Evolutionary conservation across 2,888 invertebrate genomes (phyloP).

Genomic region (Pilophorus perplexus): DNA sequence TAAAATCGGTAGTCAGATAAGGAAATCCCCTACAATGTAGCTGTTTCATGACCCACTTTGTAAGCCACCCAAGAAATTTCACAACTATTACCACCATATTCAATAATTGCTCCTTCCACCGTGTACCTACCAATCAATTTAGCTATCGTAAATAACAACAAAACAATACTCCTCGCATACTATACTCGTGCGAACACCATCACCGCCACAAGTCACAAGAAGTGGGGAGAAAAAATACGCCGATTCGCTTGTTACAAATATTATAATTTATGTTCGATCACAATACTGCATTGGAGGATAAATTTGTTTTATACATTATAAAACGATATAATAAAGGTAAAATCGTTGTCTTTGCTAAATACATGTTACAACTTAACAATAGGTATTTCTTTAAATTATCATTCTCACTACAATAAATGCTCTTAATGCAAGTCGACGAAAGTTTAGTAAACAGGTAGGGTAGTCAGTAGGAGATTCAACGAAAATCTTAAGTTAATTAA

Average conservation of each 20-base stretch:
- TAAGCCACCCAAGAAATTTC: too few species aligned
- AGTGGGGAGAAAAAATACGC: neutral
- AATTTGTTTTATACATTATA: neutral
- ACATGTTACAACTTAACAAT: neutral
- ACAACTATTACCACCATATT: too few species aligned
- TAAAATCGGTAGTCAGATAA: too few species aligned
- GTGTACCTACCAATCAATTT: too few species aligned
- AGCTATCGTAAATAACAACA: too few species aligned
- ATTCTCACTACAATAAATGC: neutral
- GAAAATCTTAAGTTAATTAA: neutral
- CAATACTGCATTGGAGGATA: slow-evolving; percentile 36
- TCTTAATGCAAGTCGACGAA: neutral
- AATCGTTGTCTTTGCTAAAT: neutral
- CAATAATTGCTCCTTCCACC: too few species aligned
- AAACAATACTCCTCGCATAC: too few species aligned
- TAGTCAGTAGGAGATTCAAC: neutral
- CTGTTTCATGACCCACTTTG: too few species aligned
- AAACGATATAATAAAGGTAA: neutral
- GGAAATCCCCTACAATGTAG: too few species aligned
- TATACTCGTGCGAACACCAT: too few species aligned
- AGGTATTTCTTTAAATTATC: neutral
- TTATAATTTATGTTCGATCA: slow-evolving; percentile 39
- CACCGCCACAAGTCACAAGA: too few species aligned
- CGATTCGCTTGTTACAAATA: slow-evolving; percentile 21
- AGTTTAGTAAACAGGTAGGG: neutral